phyloP scores from a whole-genome alignment of 37 sponge, comb jelly and placozoan genomes.

The Axinella damicornis region DNA sequence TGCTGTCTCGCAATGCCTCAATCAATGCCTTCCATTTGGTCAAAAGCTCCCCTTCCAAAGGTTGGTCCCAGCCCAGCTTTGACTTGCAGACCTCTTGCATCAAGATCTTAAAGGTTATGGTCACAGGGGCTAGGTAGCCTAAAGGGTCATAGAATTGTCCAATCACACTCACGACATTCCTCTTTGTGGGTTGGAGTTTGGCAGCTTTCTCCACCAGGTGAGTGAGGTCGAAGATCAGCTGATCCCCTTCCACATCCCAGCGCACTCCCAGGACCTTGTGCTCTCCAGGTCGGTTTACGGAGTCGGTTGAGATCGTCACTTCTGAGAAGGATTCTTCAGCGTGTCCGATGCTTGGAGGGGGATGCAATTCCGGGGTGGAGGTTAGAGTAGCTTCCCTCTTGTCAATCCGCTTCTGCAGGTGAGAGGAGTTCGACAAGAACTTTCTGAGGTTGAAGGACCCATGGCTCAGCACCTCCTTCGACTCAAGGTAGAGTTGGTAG shows the following conservation, averaged over 20 bases:
- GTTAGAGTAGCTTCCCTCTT: conserved; percentile 6
- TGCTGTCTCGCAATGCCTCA: conserved; percentile 6
- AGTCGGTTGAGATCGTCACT: conserved; percentile 10
- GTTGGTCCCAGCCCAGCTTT: conserved; percentile 33
- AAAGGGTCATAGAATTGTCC: conserved; percentile 41
- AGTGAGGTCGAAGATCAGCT: conserved; percentile 30
- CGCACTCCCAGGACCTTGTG: conserved; percentile 51
- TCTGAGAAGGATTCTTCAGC: conserved; percentile 30
- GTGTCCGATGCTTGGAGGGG: not conserved
- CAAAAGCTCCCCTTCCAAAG: conserved; percentile 25
- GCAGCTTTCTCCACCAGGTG: conserved; percentile 12
- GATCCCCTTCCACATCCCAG: conserved; percentile 28
- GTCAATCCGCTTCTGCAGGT: conserved; percentile 29
- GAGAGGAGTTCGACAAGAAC: conserved; percentile 37
- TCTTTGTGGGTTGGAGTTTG: conserved; percentile 11
- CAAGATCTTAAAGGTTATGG: conserved; percentile 16
- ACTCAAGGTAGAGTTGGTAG: conserved; percentile 23
- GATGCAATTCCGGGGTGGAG: not conserved
- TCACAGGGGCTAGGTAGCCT: conserved; percentile 36
- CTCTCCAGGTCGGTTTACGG: conserved; percentile 1
- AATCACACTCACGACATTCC: conserved; percentile 29
- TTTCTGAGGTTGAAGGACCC: conserved; percentile 52
- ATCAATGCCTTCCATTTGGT: not conserved
- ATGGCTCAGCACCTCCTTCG: conserved; percentile 44
- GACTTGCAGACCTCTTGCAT: conserved; percentile 9